Conservation (phyloP, 1,140 invertebrate genomes). For the Trichoplusia ni region DNA sequence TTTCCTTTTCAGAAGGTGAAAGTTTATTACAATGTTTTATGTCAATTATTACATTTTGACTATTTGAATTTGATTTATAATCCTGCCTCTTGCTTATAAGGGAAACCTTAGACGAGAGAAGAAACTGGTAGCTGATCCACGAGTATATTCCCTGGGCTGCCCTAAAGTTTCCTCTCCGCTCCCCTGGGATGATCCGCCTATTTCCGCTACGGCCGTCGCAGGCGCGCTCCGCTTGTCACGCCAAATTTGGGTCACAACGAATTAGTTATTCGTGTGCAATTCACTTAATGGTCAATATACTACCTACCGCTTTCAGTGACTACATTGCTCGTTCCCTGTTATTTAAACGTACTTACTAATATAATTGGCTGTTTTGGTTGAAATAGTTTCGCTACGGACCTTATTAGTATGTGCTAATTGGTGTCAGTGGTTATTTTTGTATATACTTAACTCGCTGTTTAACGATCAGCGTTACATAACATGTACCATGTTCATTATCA, state of each 20-base stretch:
- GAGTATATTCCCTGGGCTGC: conserved; percentile 47
- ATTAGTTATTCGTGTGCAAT: conserved; percentile 65
- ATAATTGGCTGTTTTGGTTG: conserved; percentile 43
- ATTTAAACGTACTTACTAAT: conserved; percentile 26
- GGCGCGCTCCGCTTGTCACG: conserved; percentile 56
- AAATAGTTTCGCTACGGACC: conserved; percentile 42
- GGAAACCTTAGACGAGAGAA: conserved; percentile 3
- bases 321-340: conserved; percentile 9
- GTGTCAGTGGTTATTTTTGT: conserved; percentile 59
- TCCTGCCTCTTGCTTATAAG: no score
- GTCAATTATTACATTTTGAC: no score
- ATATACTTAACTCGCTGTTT: conserved; percentile 36
- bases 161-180: conserved; percentile 53
- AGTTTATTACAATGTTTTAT: no score
- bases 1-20: no score
- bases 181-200: conserved; percentile 61
- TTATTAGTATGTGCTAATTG: conserved; percentile 51
- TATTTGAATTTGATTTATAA: no score
- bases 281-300: conserved; percentile 52
- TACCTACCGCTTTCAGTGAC: conserved; percentile 27
- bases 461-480: conserved; percentile 48
- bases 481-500: conserved; percentile 41
- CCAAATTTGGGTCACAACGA: conserved; percentile 70
- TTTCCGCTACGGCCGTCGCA: conserved; percentile 49
- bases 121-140: conserved; percentile 21